Base-by-base conservation (phyloP, 2,797 vertebrate genomes). In the Epinephelus malabaricus region DNA sequence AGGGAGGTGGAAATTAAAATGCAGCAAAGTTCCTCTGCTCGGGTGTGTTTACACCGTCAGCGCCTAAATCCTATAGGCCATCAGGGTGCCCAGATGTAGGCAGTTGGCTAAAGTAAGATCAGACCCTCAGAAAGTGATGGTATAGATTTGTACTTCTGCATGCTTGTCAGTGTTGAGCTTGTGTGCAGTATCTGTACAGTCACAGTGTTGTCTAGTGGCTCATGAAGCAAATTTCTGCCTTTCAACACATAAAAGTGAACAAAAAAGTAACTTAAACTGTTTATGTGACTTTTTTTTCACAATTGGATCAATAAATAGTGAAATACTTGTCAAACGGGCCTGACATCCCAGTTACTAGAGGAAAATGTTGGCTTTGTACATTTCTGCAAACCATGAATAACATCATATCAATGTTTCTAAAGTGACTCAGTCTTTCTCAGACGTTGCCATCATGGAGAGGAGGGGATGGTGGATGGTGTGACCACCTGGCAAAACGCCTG, bases 1-100 rank as follows among this genome's bases (percentile, higher is more conserved):
- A 43, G 30, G 13, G 12, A 40, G 21, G 18, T 40, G 51, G n/a
- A 21, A 13, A 18, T 62, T 71, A 49, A 76, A 77, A 25, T 54
- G 6, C 47, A 66, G 9, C 5, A 43, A 49, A 14, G 9, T 40
- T 19, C 19, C 34, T 34, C 34, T 7, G 34, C 34, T 34, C 7
- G 34, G 8, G 6, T 51, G 5, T 50, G 38, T 30, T 62, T 47
- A 46, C 7, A 47, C 51, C 47, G 74, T 47, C n/a, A 34, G 38
- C 8, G 11, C 19, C 21, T 18, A 58, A 50, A 50, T 11, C 17
- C 18, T 49, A 18, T 13, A 27, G 27, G 30, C 45, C 17, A 4
- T 17, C 47, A 60, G 54, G 43, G n/a, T 0, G 17, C 10, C 17
- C 9, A 34, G 1, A 63, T 53, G 10, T 0, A 13, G 18, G 25